Conservation (phyloP, 2,113 vertebrate species). For the Tamias sibiricus region DNA sequence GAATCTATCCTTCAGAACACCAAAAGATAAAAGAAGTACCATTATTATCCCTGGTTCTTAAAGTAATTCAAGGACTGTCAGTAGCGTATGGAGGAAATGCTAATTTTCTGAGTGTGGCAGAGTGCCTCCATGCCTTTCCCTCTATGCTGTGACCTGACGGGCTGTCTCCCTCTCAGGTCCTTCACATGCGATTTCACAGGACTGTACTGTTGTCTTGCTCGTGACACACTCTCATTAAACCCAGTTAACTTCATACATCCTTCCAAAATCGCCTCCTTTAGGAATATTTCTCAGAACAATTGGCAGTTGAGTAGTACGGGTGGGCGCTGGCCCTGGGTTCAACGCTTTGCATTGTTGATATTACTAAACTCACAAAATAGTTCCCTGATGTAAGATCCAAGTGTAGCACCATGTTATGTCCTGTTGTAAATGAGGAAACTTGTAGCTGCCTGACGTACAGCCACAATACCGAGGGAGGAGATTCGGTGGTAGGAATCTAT, state of each 20-base stretch:
- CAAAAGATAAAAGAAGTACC: neutral
- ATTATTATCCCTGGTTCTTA: neutral
- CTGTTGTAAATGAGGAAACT: neutral
- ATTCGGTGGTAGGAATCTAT: no score
- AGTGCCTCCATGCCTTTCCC: neutral
- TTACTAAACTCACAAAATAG: neutral
- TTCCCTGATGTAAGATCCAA: neutral
- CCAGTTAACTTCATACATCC: neutral
- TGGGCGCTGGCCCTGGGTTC: neutral
- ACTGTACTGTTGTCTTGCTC: neutral
- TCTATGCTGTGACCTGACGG: neutral
- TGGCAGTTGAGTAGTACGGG: neutral
- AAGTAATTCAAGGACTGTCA: neutral
- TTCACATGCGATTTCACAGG: neutral
- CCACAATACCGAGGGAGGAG: no score
- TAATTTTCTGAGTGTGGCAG: neutral
- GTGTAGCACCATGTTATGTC: neutral
- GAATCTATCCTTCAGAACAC: neutral
- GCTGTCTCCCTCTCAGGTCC: neutral
- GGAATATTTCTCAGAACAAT: neutral
- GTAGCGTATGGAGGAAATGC: neutral
- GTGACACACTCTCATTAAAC: neutral
- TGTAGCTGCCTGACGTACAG: no score
- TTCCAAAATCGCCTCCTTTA: neutral
- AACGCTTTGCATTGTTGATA: neutral